Evolutionary conservation across 2,113 vertebrate genomes (phyloP), one percentile per base, ranked within the genome.

Genomic region (Sciurus niger): DNA sequence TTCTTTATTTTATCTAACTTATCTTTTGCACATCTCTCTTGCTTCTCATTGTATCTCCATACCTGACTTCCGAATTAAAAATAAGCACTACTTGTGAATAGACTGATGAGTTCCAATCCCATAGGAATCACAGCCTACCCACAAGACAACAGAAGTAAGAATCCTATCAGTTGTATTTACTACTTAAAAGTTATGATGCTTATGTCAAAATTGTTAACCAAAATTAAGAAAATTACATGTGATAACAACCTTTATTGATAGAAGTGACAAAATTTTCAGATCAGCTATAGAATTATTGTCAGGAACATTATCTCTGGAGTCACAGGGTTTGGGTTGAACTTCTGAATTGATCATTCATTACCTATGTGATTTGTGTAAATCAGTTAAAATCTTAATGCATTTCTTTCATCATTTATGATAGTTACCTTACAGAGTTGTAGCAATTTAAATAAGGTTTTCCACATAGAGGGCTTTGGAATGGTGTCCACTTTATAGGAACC

Each of bases 141-240:
- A 3, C 11, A 93, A 83, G 34, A 88, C 37, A 74, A 85, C 90
- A 7, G 30, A 78, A 67, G 2, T 79, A 68, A 79, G 96, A 77
- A 25, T 79, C 5, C 8, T 84, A 28, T 48, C 58, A 58, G 12
- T 28, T 9, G 34, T 85, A 68, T 25, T 85, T 84, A 40, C 63
- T 95, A 58, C 3, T 73, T 84, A 18, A 72, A 13, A 68, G 1
- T 73, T 95, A 48, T 83, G 0, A 2, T 73, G 10, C 30, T 32
- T 82, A 89, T 10, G 11, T 80, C 85, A 58, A 89, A 40, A 72
- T 77, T 74, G 46, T 60, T 96, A 85, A 78, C 8, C 24, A 88
- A 95, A 91, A 58, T 65, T 9, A 78, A 95, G 58, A 93, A 84
- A 67, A 73, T 87, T 34, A 43, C 58, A 51, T 40, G 17, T 48